These are phyloP conservation scores for Caenorhabditis zanzibari DNA, from an alignment of 2,888 invertebrate species.

Conservation along the genomic window DNA sequence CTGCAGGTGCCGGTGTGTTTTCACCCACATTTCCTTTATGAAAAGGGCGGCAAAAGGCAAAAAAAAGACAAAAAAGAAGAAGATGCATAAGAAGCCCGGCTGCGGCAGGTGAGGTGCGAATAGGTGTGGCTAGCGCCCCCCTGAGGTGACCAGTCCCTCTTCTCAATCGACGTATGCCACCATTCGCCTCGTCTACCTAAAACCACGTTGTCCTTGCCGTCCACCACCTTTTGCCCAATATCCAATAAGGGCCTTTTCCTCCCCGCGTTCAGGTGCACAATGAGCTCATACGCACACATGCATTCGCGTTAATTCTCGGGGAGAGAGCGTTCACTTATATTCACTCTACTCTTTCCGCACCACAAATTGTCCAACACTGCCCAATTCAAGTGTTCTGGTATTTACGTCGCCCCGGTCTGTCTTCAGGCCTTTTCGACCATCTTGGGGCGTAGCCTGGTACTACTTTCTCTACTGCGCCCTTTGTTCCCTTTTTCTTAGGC, in stretches of 20 bases:
- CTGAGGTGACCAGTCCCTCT: conserved; percentile 63
- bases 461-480: conserved; percentile 48
- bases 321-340: conserved; percentile 45
- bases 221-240: conserved; percentile 5
- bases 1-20: neutral
- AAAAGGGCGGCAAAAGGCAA: conserved; percentile 49
- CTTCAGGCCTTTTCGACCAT: conserved; percentile 35
- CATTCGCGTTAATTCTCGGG: conserved; percentile 60
- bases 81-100: conserved; percentile 47
- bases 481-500: conserved; percentile 19
- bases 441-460: conserved; percentile 31
- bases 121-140: conserved; percentile 59
- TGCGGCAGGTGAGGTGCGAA: conserved; percentile 54
- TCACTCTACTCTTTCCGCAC: conserved; percentile 36
- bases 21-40: conserved; percentile 23
- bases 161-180: conserved; percentile 54
- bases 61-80: conserved; percentile 28
- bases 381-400: conserved; percentile 60
- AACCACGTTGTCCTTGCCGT: neutral
- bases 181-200: conserved; percentile 3
- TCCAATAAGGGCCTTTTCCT: conserved; percentile 45
- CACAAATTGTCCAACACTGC: neutral
- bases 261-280: conserved; percentile 59
- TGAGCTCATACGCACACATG: conserved; percentile 64
- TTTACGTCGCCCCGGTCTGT: conserved; percentile 52